These are phyloP conservation scores for Myotis brandtii DNA, from an alignment of 2,113 vertebrate species.

Conservation along the genomic window DNA sequence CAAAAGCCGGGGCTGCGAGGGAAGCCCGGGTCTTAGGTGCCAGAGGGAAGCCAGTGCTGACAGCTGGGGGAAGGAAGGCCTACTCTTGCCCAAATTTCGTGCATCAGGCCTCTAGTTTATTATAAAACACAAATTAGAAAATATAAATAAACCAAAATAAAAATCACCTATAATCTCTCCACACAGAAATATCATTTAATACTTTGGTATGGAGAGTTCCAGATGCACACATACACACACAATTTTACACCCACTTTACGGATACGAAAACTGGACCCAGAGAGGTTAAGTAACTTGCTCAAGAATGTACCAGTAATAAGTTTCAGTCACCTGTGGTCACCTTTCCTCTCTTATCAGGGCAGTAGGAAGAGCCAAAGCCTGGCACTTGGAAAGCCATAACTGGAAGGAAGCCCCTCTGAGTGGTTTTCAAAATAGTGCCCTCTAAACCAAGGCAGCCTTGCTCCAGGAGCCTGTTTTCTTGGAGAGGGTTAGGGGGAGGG, in stretches of 20 bases:
- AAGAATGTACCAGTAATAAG: neutral
- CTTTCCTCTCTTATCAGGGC: neutral
- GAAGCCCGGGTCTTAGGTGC: too few species aligned
- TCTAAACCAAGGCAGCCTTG: neutral
- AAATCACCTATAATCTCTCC: neutral
- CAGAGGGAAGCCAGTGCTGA: too few species aligned
- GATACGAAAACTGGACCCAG: conserved; percentile 9
- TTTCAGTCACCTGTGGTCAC: neutral
- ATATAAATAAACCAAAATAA: neutral
- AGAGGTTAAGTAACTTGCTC: conserved; percentile 11
- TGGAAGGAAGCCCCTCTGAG: neutral
- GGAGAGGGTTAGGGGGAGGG: neutral
- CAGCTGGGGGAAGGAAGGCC: too few species aligned
- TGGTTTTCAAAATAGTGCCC: neutral
- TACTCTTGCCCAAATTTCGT: too few species aligned
- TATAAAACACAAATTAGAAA: conserved; percentile 33
- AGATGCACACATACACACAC: neutral
- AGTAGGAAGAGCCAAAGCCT: neutral
- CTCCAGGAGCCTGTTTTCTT: neutral
- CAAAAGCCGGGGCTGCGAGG: too few species aligned
- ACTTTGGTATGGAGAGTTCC: neutral
- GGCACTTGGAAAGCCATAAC: neutral
- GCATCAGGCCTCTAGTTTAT: neutral
- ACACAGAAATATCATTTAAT: neutral
- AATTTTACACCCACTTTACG: neutral